phyloP scores from a whole-genome alignment of 2,113 vertebrate species.

The Ctenomys sociabilis region DNA sequence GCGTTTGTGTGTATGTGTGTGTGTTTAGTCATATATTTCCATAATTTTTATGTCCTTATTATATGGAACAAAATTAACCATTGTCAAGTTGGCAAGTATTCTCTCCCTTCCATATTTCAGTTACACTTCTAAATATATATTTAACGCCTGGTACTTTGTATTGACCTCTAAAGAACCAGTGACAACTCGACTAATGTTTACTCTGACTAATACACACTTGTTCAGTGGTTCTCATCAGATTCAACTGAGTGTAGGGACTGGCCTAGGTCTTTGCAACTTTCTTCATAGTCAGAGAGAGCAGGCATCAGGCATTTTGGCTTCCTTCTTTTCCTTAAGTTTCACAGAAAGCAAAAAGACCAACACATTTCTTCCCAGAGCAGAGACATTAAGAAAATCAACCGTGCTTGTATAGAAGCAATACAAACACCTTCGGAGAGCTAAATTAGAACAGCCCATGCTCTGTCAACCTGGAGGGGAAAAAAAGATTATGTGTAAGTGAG shows the following conservation, averaged over 20 bases:
- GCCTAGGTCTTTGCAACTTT: not conserved
- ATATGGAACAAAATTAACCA: not conserved
- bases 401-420: not conserved
- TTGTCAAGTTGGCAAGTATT: not conserved
- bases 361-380: not conserved
- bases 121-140: not conserved
- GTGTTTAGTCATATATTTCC: not conserved
- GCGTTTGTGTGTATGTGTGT: not conserved
- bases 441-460: not conserved
- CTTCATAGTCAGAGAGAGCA: not conserved
- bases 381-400: not conserved
- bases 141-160: not conserved
- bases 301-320: not conserved
- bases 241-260: not conserved
- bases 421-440: not conserved
- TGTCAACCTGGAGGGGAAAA: not conserved
- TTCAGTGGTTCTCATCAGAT: not conserved
- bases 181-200: not conserved
- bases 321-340: not conserved
- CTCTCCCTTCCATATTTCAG: not conserved
- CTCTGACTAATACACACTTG: not conserved
- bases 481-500: not conserved
- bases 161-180: not conserved
- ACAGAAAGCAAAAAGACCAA: not conserved
- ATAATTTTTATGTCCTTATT: not conserved